These are phyloP conservation scores for Subanguina moxae DNA, from an alignment of 1,140 invertebrate genomes.

Conservation along the genomic window DNA sequence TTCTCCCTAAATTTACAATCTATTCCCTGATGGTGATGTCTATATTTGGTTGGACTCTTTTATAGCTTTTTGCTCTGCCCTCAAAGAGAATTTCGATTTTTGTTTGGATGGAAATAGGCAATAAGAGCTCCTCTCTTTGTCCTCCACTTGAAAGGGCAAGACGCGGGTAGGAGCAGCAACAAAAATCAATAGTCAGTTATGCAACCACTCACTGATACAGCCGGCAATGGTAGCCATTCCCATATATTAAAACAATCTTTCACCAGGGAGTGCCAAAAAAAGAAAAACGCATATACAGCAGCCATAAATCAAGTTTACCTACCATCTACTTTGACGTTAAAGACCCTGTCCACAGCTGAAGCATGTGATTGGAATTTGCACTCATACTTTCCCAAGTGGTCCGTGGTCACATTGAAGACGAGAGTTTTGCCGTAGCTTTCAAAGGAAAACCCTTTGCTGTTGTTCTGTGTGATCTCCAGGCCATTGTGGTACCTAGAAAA, in stretches of 20 bases:
- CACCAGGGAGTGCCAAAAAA: not conserved
- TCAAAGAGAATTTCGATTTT: not conserved
- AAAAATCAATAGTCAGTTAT: not conserved
- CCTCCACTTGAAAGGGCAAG: not conserved
- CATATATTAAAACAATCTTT: not conserved
- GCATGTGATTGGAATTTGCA: conserved; percentile 50
- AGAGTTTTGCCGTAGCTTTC: conserved; percentile 57
- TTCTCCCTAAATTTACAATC: too few relatives aligned
- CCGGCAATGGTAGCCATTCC: not conserved
- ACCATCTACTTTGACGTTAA: conserved; percentile 57
- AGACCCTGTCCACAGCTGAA: conserved; percentile 52
- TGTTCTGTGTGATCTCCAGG: conserved; percentile 48
- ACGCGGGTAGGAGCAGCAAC: not conserved
- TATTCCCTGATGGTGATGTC: too few relatives aligned
- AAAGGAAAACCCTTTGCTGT: conserved; percentile 52
- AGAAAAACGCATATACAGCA: not conserved
- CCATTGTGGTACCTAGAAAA: conserved; percentile 58
- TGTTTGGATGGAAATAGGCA: not conserved
- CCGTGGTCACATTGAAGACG: conserved; percentile 55
- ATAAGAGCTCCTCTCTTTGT: not conserved
- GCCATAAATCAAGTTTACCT: conserved; percentile 7
- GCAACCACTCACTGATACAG: not conserved
- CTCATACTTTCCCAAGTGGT: conserved; percentile 55
- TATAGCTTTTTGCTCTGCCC: too few relatives aligned
- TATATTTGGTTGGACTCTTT: too few relatives aligned